Evolutionary conservation across 2,797 vertebrate species (phyloP).

Genomic region (Rhinella marina): DNA sequence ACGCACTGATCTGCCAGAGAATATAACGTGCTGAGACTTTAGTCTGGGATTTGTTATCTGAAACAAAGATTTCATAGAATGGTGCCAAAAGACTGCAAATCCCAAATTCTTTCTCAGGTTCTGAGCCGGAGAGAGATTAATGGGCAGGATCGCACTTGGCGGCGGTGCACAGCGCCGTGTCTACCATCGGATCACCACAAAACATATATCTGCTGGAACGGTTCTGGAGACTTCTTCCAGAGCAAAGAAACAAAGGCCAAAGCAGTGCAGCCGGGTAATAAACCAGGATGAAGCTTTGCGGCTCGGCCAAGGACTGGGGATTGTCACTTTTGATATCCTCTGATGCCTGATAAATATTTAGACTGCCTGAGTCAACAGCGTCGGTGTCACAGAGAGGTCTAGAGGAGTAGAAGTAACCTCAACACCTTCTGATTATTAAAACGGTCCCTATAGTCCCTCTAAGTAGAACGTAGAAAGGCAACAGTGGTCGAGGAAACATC

Average conservation of each 20-base stretch:
- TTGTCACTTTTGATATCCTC: not conserved
- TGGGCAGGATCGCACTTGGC: not conserved
- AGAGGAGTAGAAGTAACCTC: not conserved
- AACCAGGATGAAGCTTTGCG: not conserved
- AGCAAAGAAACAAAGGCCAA: not conserved
- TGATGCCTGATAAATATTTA: not conserved
- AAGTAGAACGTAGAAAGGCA: not conserved
- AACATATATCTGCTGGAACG: not conserved
- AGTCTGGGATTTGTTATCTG: slow-evolving; percentile 54
- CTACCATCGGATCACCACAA: not conserved
- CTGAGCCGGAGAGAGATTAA: slow-evolving; percentile 26
- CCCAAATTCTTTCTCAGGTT: slow-evolving; percentile 45
- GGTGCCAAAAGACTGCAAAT: slow-evolving; percentile 47
- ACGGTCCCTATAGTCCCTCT: not conserved
- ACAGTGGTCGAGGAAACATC: not conserved
- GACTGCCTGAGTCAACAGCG: not conserved
- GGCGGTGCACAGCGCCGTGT: not conserved
- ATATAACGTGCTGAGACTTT: slow-evolving; percentile 10
- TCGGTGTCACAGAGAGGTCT: not conserved
- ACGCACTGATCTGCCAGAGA: slow-evolving; percentile 17
- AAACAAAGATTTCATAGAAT: slow-evolving; percentile 57
- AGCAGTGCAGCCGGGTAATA: not conserved
- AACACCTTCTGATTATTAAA: not conserved
- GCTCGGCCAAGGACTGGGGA: not conserved
- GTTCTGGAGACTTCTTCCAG: not conserved